These are phyloP conservation scores for Helicoverpa assulta DNA, from an alignment of 2,888 invertebrate species.

Conservation along the genomic window DNA sequence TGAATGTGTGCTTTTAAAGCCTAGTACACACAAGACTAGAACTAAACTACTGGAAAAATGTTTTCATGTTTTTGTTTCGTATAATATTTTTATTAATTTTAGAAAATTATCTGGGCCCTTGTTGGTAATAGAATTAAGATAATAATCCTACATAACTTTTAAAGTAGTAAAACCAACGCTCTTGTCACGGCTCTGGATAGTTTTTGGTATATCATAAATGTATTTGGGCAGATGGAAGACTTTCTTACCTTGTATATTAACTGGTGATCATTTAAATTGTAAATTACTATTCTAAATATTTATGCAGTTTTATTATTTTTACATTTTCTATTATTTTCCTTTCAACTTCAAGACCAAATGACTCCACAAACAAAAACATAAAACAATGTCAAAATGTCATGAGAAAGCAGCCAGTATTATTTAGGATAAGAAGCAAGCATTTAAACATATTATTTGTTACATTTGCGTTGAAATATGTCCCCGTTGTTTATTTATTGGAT, in stretches of 20 bases:
- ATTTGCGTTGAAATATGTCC: background rate
- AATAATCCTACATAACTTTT: background rate
- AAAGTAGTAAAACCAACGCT: too few relatives aligned
- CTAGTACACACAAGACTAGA: constrained; percentile 8
- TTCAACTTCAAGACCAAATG: constrained; percentile 7
- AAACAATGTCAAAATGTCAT: background rate
- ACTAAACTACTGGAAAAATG: background rate
- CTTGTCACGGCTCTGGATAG: too few relatives aligned
- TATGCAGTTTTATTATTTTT: constrained; percentile 39
- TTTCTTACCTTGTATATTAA: constrained; percentile 20
- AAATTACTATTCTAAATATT: constrained; percentile 16
- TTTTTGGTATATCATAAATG: too few relatives aligned
- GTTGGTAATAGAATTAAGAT: background rate
- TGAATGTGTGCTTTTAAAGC: constrained; percentile 21
- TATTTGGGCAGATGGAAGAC: background rate
- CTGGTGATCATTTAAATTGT: constrained; percentile 31
- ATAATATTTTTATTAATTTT: background rate
- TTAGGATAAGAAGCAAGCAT: background rate
- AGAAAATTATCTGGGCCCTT: too few relatives aligned
- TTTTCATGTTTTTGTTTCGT: background rate
- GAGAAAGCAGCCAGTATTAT: constrained; percentile 31
- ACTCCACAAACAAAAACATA: constrained; percentile 11
- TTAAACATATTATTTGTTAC: background rate
- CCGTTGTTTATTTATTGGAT: background rate
- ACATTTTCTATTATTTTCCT: constrained; percentile 46